Base-by-base conservation (phyloP, 2,888 invertebrate genomes). In the Aradus depressus region DNA sequence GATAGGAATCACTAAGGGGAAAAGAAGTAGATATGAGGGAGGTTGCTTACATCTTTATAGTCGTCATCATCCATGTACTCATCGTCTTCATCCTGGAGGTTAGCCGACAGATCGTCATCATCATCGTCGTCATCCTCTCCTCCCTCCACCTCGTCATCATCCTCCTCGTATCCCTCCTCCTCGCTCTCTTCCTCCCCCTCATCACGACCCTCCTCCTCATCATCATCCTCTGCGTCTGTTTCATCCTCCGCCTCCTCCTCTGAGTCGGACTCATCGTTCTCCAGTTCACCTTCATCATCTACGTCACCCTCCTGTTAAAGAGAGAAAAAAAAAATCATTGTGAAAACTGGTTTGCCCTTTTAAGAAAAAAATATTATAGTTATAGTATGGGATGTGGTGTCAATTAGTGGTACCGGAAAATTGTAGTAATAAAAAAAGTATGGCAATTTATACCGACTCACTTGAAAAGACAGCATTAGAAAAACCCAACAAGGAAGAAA, bases 41-140 rank as follows among this genome's bases (percentile, higher is more conserved):
- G n/a, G n/a, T n/a, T 28, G 31, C 37, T 52, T 45, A 50, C 55
- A 44, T 55, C 53, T 23, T 51, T 38, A 42, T 44, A 45, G 12
- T 53, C 55, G n/a, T 55, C 57, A 41, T 56, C 76, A 28, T 67
- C 66, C 12, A 70, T 66, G 34, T 73, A 72, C 39, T 72, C 73
- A 62, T 63, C 59, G 45, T 66, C 66, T 51, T 62, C 72, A 57
- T 70, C 69, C 47, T 63, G 67, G 19, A 62, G 65, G 18, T 53
- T 51, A 2, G 31, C 43, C 10, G 37, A 16, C 28, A 70, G 67
- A 8, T 64, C 68, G 52, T 67, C 61, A 38, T 71, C 71, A 23
- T 71, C 68, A 1, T 70, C 68, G 50, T 72, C 73, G 62, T 70
- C 72, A 55, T 72, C 72, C 61, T 72, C 71, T 0, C 66, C 62